Conservation (phyloP, 2,888 invertebrate species). For the Electrophaes corylata region DNA sequence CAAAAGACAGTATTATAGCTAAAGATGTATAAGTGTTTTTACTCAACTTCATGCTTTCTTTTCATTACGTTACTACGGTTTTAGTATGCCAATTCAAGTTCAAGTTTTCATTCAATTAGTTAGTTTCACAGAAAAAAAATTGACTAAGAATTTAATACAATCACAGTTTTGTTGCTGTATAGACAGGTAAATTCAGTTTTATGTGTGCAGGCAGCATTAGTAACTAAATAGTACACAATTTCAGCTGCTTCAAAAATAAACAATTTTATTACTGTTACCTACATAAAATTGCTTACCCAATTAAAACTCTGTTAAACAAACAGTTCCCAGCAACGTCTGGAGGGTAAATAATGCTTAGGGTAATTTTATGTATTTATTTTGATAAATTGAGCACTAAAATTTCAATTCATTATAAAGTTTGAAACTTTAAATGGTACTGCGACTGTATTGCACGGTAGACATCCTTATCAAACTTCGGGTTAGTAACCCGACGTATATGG, state of each 20-base stretch:
- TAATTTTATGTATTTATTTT: slow-evolving; percentile 11
- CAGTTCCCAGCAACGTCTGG: slow-evolving; percentile 40
- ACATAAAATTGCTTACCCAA: slow-evolving; percentile 64
- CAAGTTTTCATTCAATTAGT: too few species aligned
- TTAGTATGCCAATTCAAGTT: too few species aligned
- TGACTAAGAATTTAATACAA: background rate
- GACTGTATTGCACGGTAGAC: too few species aligned
- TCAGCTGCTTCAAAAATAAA: slow-evolving; percentile 45
- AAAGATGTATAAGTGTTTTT: too few species aligned
- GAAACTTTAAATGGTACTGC: too few species aligned
- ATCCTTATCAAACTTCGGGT: too few species aligned
- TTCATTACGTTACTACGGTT: too few species aligned
- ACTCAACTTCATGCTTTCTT: too few species aligned
- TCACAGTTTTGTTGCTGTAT: background rate
- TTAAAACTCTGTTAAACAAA: slow-evolving; percentile 69
- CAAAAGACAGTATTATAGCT: too few species aligned
- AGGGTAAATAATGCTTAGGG: slow-evolving; percentile 14
- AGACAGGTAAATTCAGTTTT: background rate
- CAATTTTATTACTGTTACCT: slow-evolving; percentile 45
- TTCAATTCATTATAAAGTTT: background rate
- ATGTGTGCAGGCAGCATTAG: background rate
- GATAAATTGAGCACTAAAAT: background rate
- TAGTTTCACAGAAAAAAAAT: background rate
- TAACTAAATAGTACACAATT: background rate
- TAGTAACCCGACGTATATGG: too few species aligned